Base-by-base conservation (phyloP, 2,113 vertebrate genomes). In the Trichomycterus rosablanca region DNA sequence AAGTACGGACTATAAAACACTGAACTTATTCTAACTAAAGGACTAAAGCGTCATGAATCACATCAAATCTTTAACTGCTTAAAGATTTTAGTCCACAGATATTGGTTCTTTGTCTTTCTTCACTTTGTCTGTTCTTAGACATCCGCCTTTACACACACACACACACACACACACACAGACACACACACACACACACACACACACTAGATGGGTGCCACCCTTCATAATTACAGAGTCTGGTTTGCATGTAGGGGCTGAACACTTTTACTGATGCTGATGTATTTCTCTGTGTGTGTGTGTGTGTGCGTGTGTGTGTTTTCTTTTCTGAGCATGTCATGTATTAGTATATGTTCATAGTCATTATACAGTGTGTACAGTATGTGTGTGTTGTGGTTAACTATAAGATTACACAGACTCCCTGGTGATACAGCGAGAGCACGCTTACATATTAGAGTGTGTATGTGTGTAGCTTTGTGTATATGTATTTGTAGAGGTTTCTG, bases 161-260 rank as follows among this genome's bases (percentile, higher is more conserved):
- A 12, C 57, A 15, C 30, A 12, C 54, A 7, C 57, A 22, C 28
- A 14, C 35, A 20, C 28, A 16, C 23, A 35, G 37, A 56, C 49
- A 42, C 55, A 20, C 48, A 43, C 23, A 19, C 34, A 26, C 30
- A 16, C 39, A 42, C 30, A 45, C 44, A 34, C 63, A 46, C 45
- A 66, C 56, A 35, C 67, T n/a, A 68, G 12, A 15, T 18, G 44
- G 68, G 76, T 52, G 48, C 54, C 68, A 35, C 68, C 63, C 67
- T 68, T 37, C 35, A 44, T 68, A 73, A 75, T 68, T 71, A 68
- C 66, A 74, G 68, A 57, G 26, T 46, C 50, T 55, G 26, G 65
- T 44, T 26, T 66, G 66, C 66, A 72, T 72, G 66, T 58, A 62
- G 66, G 59, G 51, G 45, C 51, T 50, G 48, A 22, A 37, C 30